Percentiles rank a stretch among this genome's conserved stretches.
Conservation (phyloP, 2,888 invertebrate genomes). For the Hofmannophila pseudospretella region DNA sequence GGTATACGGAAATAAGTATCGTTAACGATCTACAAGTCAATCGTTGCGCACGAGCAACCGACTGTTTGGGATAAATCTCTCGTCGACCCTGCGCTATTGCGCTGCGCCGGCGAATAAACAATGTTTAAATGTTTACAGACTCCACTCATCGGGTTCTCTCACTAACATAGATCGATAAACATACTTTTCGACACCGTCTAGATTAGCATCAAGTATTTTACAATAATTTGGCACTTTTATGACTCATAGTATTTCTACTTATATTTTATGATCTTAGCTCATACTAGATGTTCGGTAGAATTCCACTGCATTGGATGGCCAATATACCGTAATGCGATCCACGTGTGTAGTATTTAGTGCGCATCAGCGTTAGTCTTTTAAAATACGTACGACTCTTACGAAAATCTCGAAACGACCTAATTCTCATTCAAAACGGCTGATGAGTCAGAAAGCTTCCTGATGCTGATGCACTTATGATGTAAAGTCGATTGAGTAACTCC, state of each 20-base stretch:
- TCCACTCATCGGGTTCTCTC: constrained; percentile 53
- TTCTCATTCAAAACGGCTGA: constrained; percentile 45
- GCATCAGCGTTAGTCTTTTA: constrained; percentile 16
- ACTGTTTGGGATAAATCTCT: constrained; percentile 57
- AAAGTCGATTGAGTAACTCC: constrained; percentile 40
- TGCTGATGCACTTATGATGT: constrained; percentile 42
- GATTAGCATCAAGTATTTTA: constrained; percentile 10
- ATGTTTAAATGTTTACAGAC: constrained; percentile 60
- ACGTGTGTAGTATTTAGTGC: constrained; percentile 5
- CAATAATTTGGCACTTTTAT: too few species aligned
- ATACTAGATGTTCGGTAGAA: background rate
- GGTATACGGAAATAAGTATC: constrained; percentile 13
- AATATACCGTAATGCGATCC: background rate
- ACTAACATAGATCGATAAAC: constrained; percentile 54
- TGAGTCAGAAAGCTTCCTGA: constrained; percentile 51
- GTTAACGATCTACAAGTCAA: constrained; percentile 37
- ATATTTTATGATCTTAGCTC: too few species aligned
- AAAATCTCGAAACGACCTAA: constrained; percentile 46
- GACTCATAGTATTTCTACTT: too few species aligned
- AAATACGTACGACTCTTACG: constrained; percentile 36
- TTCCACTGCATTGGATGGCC: too few species aligned
- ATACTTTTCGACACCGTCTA: constrained; percentile 33
- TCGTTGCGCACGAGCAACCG: constrained; percentile 24
- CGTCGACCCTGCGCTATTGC: constrained; percentile 40
- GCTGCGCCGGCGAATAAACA: constrained; percentile 31